A percentile compares a stretch with the other conserved stretches of the same genome.
Conservation (phyloP, 2,888 invertebrate genomes). For the Melanophora roralis region DNA sequence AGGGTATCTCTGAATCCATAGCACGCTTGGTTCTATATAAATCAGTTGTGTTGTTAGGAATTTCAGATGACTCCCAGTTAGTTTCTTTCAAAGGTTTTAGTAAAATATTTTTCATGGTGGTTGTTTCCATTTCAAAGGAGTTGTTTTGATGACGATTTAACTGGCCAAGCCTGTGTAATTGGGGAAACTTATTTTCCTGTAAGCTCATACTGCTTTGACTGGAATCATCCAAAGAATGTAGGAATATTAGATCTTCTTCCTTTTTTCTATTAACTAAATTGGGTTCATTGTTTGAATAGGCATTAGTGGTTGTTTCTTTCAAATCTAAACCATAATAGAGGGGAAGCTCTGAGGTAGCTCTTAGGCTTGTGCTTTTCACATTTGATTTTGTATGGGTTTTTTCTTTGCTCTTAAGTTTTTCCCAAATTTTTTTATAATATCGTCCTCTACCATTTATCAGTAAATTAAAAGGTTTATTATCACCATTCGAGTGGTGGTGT, state of each 20-base stretch:
- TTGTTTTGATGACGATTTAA: not conserved
- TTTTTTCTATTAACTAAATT: not conserved
- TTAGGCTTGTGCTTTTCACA: not conserved
- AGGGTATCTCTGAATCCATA: slow-evolving; percentile 51
- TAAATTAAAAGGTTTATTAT: slow-evolving; percentile 89
- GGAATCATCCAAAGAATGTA: slow-evolving; percentile 40
- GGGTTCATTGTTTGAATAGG: not conserved
- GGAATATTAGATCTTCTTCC: slow-evolving; percentile 18
- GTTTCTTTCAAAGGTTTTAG: not conserved
- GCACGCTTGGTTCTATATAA: slow-evolving; percentile 31
- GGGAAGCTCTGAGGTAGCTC: not conserved
- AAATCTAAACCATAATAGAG: not conserved
- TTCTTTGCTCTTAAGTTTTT: slow-evolving; percentile 56
- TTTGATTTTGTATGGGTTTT: not conserved
- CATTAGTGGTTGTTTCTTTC: not conserved
- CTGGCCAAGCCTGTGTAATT: slow-evolving; percentile 27
- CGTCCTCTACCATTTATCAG: slow-evolving; percentile 90
- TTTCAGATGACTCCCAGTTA: not conserved
- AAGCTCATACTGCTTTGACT: slow-evolving; percentile 20
- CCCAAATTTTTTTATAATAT: slow-evolving; percentile 73
- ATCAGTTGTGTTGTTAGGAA: not conserved
- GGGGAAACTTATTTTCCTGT: slow-evolving; percentile 61
- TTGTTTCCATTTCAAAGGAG: not conserved
- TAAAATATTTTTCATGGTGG: not conserved
- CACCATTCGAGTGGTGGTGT: slow-evolving; percentile 90